Percentiles rank a stretch among this genome's conserved stretches.
Conservation (phyloP, 2,888 invertebrate genomes). For the Geotrupes spiniger region DNA sequence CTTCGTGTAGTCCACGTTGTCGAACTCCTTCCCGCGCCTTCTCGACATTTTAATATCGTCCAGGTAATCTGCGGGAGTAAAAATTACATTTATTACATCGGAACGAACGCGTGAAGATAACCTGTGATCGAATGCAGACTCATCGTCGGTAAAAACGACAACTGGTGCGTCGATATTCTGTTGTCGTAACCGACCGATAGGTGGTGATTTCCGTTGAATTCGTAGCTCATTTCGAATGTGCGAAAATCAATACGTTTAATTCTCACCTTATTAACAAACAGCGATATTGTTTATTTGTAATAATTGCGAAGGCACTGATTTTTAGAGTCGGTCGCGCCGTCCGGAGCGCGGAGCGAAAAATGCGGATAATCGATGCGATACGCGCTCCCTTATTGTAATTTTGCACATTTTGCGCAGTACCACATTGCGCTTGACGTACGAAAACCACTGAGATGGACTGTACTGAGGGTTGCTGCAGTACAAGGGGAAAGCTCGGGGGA, state of each 20-base stretch:
- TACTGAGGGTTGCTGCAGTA: conserved; percentile 43
- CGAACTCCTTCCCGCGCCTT: conserved; percentile 57
- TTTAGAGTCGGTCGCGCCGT: background rate
- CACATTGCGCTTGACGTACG: conserved; percentile 27
- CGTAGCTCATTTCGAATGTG: conserved; percentile 25
- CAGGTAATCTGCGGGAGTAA: conserved; percentile 45
- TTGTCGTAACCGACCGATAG: conserved; percentile 28
- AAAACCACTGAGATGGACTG: conserved; percentile 25
- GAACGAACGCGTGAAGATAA: conserved; percentile 20
- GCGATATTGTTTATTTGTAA: no score
- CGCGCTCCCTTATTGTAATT: conserved; percentile 6
- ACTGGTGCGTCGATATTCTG: conserved; percentile 28
- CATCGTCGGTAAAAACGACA: conserved; percentile 36
- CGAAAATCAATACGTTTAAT: conserved; percentile 16
- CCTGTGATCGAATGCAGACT: conserved; percentile 44
- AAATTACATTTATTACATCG: background rate
- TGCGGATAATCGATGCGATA: conserved; percentile 12
- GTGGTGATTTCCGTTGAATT: conserved; percentile 26
- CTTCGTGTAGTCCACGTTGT: conserved; percentile 62
- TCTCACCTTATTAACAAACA: no score
- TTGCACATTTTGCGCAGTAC: conserved; percentile 20
- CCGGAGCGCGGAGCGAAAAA: conserved; percentile 2
- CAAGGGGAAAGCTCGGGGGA: conserved; percentile 51
- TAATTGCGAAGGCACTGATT: background rate
- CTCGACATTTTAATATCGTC: conserved; percentile 59